These are phyloP conservation scores for Anastrepha obliqua DNA, from an alignment of 1,140 invertebrate genomes.

Conservation along the genomic window DNA sequence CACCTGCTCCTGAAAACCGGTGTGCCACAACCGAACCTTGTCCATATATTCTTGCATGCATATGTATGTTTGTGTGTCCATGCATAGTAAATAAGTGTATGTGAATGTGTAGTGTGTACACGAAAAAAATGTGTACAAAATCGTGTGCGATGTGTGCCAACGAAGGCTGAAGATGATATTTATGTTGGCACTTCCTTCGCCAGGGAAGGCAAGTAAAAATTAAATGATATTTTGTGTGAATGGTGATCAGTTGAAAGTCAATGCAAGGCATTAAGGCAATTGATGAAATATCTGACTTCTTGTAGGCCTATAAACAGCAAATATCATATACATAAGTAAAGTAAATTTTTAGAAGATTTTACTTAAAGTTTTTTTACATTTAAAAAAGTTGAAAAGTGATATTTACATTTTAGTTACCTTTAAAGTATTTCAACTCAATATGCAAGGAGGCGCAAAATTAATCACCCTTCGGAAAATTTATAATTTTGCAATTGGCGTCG, in stretches of 20 bases:
- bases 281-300: too few species aligned
- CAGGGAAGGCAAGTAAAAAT: neutral
- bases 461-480: too few species aligned
- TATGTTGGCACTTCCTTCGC: neutral
- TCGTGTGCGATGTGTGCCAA: neutral
- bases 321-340: too few species aligned
- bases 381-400: too few species aligned
- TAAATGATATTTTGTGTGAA: neutral
- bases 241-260: neutral
- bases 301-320: too few species aligned
- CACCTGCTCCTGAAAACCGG: slow-evolving; percentile 1
- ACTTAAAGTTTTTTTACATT: too few species aligned
- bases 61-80: neutral
- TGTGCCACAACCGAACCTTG: neutral
- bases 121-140: neutral
- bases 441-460: too few species aligned
- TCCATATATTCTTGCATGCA: neutral
- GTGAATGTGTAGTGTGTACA: neutral
- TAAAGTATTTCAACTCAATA: too few species aligned
- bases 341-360: too few species aligned
- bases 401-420: too few species aligned
- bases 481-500: too few species aligned
- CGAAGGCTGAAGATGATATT: neutral
- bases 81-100: neutral
- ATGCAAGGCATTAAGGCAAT: neutral